Percentiles rank a stretch among this genome's conserved stretches.
These are phyloP conservation scores for Trematomus loennbergii DNA, from an alignment of 2,113 vertebrate genomes.

Conservation along the genomic window DNA sequence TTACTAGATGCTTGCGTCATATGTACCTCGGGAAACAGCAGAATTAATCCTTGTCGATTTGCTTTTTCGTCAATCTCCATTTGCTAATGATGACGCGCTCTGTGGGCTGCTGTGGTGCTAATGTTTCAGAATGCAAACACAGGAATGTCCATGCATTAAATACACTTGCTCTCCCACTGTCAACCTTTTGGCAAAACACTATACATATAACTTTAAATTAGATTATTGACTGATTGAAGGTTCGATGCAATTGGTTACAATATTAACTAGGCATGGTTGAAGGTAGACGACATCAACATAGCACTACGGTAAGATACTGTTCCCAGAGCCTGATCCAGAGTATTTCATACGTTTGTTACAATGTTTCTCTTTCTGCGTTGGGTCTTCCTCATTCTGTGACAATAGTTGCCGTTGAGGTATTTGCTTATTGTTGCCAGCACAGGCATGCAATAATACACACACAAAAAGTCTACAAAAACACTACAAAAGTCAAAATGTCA, in stretches of 20 bases:
- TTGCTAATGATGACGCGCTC: conserved; percentile 29
- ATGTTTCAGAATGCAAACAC: conserved; percentile 51
- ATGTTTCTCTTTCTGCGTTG: conserved; percentile 27
- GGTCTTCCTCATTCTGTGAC: conserved; percentile 46
- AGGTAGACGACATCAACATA: conserved; percentile 5
- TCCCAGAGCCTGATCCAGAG: conserved; percentile 12
- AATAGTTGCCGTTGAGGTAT: neutral
- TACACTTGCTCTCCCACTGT: conserved; percentile 35
- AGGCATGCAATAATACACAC: conserved; percentile 13
- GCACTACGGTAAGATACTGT: neutral
- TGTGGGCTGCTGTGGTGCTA: conserved; percentile 69
- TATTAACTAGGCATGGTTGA: conserved; percentile 14
- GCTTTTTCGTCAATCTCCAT: conserved; percentile 20
- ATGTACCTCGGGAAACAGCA: conserved; percentile 51
- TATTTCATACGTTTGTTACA: conserved; percentile 20
- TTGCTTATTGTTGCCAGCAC: conserved; percentile 7
- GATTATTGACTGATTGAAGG: conserved; percentile 1
- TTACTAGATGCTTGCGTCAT: conserved; percentile 50
- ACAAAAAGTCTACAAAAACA: neutral
- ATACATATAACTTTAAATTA: conserved; percentile 8
- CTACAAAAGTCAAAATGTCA: conserved; percentile 15
- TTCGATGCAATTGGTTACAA: neutral
- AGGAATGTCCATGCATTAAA: conserved; percentile 12
- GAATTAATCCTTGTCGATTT: conserved; percentile 23
- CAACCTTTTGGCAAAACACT: conserved; percentile 9